Percentiles rank a stretch among this genome's conserved stretches.
Evolutionary conservation across 2,113 vertebrate species (phyloP).

Genomic region (Notothenia rossii): DNA sequence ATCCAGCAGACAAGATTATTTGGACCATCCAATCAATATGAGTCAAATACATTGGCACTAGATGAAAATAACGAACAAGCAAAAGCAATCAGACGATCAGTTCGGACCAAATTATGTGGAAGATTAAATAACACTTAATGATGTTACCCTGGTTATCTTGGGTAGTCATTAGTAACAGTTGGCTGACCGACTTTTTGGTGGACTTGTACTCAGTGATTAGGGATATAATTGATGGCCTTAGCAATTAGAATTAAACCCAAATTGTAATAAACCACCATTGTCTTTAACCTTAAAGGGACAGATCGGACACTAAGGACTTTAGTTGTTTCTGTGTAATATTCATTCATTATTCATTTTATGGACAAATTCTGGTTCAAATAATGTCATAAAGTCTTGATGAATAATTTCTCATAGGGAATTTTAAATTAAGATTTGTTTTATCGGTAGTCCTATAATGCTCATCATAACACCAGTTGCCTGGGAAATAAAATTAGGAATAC

Average conservation of each 20-base stretch:
- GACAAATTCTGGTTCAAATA: not conserved
- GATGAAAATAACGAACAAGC: not conserved
- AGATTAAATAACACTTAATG: not conserved
- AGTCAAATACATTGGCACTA: not conserved
- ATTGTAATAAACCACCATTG: not conserved
- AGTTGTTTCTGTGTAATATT: not conserved
- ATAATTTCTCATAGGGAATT: not conserved
- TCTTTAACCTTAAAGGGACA: not conserved
- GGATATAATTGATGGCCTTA: not conserved
- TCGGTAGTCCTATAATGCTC: not conserved
- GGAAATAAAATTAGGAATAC: not conserved
- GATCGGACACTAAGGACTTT: not conserved
- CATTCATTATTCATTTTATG: not conserved
- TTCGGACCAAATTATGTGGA: not conserved
- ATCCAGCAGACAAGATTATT: not conserved
- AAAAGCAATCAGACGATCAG: not conserved
- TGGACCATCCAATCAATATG: not conserved
- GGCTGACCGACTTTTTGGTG: too few relatives aligned
- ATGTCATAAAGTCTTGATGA: not conserved
- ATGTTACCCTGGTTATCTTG: not conserved
- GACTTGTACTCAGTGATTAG: not conserved
- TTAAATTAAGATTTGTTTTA: constrained; percentile 2
- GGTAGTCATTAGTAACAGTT: not conserved
- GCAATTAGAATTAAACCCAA: not conserved
- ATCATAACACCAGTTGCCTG: not conserved